Percentiles rank a stretch among this genome's conserved stretches.
Conservation (phyloP, 2,888 invertebrate species). For the Drosophila koepferae region DNA sequence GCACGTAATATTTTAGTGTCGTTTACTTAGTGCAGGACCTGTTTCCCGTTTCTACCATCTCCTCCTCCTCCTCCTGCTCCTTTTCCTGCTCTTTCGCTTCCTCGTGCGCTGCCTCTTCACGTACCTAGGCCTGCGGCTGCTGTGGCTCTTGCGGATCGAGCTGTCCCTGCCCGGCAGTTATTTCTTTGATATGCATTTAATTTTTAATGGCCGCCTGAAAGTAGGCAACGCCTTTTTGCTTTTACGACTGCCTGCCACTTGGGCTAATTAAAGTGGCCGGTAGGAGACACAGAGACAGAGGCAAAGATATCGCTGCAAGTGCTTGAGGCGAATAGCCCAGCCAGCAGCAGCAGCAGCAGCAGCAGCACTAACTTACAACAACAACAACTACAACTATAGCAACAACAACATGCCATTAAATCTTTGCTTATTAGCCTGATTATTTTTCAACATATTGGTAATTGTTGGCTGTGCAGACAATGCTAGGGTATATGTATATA, state of each 20-base stretch:
- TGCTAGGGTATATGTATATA: neutral
- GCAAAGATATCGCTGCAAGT: slow-evolving; percentile 25
- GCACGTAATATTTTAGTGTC: slow-evolving; percentile 74
- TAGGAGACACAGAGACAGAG: slow-evolving; percentile 25
- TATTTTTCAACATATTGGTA: slow-evolving; percentile 3
- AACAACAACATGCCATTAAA: slow-evolving; percentile 6
- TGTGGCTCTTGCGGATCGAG: slow-evolving; percentile 10
- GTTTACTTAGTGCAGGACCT: slow-evolving; percentile 48
- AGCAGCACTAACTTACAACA: neutral
- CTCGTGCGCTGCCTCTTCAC: neutral
- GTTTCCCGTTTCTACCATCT: slow-evolving; percentile 1
- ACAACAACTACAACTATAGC: neutral
- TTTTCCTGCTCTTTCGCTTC: slow-evolving; percentile 1
- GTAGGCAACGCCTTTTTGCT: slow-evolving; percentile 61
- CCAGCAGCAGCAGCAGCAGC: neutral
- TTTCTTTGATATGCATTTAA: slow-evolving; percentile 69
- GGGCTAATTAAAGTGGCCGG: slow-evolving; percentile 68
- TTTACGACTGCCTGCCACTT: slow-evolving; percentile 63
- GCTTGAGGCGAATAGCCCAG: slow-evolving; percentile 8
- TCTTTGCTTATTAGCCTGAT: slow-evolving; percentile 25
- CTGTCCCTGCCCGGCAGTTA: slow-evolving; percentile 40
- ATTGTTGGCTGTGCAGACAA: neutral
- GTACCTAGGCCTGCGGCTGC: slow-evolving; percentile 2
- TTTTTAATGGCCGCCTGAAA: slow-evolving; percentile 72
- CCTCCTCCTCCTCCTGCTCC: neutral